phyloP scores from a whole-genome alignment of 92 coral and sea anemone species.

The Zoanthus gigantus region DNA sequence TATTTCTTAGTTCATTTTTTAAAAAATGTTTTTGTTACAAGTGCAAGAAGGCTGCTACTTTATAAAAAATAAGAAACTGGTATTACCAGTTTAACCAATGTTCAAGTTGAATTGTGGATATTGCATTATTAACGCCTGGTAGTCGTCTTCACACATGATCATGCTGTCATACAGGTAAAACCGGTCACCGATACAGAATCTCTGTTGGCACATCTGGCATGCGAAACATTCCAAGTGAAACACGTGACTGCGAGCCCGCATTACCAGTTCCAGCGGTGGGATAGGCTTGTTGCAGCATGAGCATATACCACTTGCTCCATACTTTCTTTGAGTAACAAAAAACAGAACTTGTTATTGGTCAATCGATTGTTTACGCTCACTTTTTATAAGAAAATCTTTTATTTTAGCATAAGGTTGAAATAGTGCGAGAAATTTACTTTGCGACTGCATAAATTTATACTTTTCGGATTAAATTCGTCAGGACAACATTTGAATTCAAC shows the following conservation, averaged over 20 bases:
- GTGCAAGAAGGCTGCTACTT: no score
- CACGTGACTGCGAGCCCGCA: conserved; percentile 83
- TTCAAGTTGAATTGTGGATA: not conserved
- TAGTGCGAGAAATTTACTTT: no score
- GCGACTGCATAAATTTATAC: no score
- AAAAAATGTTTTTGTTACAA: no score
- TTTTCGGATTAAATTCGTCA: no score
- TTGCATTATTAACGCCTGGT: conserved; percentile 50
- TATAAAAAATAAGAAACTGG: no score
- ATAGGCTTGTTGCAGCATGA: conserved; percentile 78
- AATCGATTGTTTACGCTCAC: not conserved
- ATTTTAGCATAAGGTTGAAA: no score
- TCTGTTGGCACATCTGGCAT: conserved; percentile 80
- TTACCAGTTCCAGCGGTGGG: conserved; percentile 85
- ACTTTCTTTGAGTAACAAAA: conserved; percentile 52
- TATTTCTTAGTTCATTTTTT: no score
- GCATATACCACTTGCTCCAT: conserved; percentile 83
- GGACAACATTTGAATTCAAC: no score
- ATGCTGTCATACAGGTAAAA: conserved; percentile 77
- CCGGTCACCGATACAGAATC: conserved; percentile 85
- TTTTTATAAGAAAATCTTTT: no score
- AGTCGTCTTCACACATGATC: conserved; percentile 82
- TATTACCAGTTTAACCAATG: not conserved
- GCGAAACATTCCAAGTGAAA: conserved; percentile 84
- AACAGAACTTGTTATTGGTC: not conserved